Evolutionary conservation across 2,797 vertebrate genomes (phyloP), one percentile per base, ranked within the genome.

Genomic region (Podarcis lilfordi): DNA sequence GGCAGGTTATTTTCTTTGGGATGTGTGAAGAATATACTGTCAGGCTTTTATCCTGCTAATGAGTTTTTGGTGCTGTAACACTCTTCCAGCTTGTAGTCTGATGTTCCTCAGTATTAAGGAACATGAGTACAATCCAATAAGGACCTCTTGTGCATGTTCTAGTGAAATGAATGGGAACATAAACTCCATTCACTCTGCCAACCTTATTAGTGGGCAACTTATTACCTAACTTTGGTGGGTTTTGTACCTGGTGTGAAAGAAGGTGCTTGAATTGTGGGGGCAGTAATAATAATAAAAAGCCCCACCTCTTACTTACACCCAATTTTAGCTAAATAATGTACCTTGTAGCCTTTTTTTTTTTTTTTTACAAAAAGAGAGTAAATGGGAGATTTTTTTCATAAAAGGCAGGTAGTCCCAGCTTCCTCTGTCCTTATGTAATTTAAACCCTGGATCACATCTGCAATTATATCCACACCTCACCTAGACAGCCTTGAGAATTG

Each of bases 21-120:
- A 55, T 94, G 80, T 93, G 91, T 94, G 90, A 95, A 94, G 95
- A 92, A 95, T 95, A 93, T 92, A 82, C 94, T 96, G 94, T 96
- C 95, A 96, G 93, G 88, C 88, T 95, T 96, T 93, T 91, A 93
- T 96, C 91, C 79, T 86, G 76, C 88, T 89, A 88, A 92, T 93
- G 95, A 87, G 92, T 96, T 91, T 93, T 92, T 79, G 86, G 90
- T 93, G 79, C 92, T 79, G 2, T 61, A 92, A 91, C 89, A 93
- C 90, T 96, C 88, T 95, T 91, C 91, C 79, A 93, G 72, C 91
- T 92, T 93, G 92, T 95, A 96, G 94, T 69, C 94, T 35, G 92
- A 87, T 93, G 93, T 90, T 88, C 90, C 91, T 90, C 13, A 69
- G 72, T 77, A 77, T 35, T 37, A 83, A 59, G 80, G n/a, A 77